Evolutionary conservation across 2,888 invertebrate genomes (phyloP).

Genomic region (Agelastica alni): DNA sequence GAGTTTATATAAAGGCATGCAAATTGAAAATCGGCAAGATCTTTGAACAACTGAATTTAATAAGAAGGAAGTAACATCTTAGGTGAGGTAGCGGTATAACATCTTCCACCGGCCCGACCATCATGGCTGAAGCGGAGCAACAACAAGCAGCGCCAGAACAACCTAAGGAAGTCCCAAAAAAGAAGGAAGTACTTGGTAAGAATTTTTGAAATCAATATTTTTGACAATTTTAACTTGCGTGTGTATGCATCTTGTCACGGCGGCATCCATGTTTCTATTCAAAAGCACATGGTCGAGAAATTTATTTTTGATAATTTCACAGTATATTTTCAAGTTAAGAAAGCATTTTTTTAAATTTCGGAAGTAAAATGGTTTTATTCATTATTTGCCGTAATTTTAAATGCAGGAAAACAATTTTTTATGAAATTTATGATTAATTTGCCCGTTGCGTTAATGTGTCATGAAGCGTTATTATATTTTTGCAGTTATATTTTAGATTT

Average conservation of each 20-base stretch:
- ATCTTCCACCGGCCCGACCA: slow-evolving; percentile 71
- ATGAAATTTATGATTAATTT: no score
- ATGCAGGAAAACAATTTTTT: no score
- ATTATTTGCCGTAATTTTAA: no score
- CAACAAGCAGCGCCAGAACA: slow-evolving; percentile 61
- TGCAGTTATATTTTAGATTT: no score
- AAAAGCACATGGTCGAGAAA: slow-evolving; percentile 48
- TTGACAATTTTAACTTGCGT: slow-evolving; percentile 25
- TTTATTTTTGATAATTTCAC: slow-evolving; percentile 1
- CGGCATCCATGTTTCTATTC: slow-evolving; percentile 52
- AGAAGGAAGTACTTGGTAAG: slow-evolving; percentile 89
- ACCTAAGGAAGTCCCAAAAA: slow-evolving; percentile 67
- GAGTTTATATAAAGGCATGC: slow-evolving; percentile 47
- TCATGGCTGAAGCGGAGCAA: slow-evolving; percentile 92
- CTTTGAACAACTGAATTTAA: slow-evolving; percentile 60
- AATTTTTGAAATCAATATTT: slow-evolving; percentile 36
- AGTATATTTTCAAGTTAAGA: no score
- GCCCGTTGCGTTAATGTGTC: no score
- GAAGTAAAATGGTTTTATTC: no score
- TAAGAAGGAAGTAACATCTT: slow-evolving; percentile 71
- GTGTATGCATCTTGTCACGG: slow-evolving; percentile 38
- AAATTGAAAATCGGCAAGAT: slow-evolving; percentile 50
- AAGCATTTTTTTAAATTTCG: no score
- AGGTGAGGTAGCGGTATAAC: slow-evolving; percentile 77
- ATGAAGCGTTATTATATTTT: no score